phyloP scores from a whole-genome alignment of 2,888 invertebrate genomes.

The Himalopsyche tibetana region DNA sequence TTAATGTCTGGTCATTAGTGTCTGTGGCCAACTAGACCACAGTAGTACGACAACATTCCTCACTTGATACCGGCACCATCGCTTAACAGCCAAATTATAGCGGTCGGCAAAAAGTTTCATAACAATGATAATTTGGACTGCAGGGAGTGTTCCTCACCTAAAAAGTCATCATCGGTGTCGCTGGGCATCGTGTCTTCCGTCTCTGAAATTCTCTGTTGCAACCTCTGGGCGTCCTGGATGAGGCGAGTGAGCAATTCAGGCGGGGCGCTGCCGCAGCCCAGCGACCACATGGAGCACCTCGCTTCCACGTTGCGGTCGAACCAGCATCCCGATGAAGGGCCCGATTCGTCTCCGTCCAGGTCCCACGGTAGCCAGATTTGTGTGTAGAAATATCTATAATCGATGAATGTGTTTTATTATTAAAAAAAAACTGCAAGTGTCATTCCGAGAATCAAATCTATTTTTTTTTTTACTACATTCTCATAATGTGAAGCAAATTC shows the following conservation, averaged over 20 bases:
- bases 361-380: slow-evolving; percentile 86
- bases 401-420: too few relatives aligned
- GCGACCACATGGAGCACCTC: slow-evolving; percentile 74
- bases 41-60: too few relatives aligned
- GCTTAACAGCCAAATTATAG: too few relatives aligned
- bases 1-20: too few relatives aligned
- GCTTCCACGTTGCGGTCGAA: slow-evolving; percentile 71
- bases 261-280: slow-evolving; percentile 70
- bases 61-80: too few relatives aligned
- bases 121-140: too few relatives aligned
- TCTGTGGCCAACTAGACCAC: too few relatives aligned
- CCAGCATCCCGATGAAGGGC: slow-evolving; percentile 66
- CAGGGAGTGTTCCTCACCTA: slow-evolving; percentile 38
- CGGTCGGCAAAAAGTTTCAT: too few relatives aligned
- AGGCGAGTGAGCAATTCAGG: slow-evolving; percentile 70
- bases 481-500: too few relatives aligned
- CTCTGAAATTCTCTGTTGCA: slow-evolving; percentile 70
- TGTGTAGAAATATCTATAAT: slow-evolving; percentile 79
- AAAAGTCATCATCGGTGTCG: slow-evolving; percentile 71
- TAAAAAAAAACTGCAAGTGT: too few relatives aligned
- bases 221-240: slow-evolving; percentile 72
- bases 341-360: slow-evolving; percentile 78
- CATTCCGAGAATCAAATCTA: too few relatives aligned
- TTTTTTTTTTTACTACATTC: too few relatives aligned
- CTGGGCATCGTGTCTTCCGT: slow-evolving; percentile 73